These are phyloP conservation scores for Trissoscelio sp. DNA, from an alignment of 2,888 invertebrate species.

Conservation along the genomic window DNA sequence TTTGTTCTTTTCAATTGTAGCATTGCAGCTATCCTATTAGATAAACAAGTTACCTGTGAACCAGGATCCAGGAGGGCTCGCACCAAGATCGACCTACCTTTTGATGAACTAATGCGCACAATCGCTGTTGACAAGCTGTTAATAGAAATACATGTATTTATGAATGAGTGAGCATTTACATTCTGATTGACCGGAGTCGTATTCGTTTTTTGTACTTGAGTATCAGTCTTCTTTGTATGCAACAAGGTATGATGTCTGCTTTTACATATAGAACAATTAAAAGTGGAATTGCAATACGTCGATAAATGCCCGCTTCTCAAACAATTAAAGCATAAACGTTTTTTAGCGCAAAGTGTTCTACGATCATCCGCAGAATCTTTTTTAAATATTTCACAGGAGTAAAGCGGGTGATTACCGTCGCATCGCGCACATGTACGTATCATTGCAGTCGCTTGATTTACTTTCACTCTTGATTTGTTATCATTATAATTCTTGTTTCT, in stretches of 20 bases:
- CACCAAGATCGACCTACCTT: conserved; percentile 3
- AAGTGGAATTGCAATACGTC: conserved; percentile 1
- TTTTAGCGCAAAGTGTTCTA: too few relatives aligned
- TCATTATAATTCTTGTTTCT: too few relatives aligned
- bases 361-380: neutral
- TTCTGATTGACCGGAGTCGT: too few relatives aligned
- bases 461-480: too few relatives aligned
- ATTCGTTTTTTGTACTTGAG: neutral
- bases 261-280: neutral
- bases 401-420: neutral
- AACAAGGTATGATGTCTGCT: neutral
- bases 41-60: conserved; percentile 4
- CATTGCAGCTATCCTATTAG: neutral
- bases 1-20: neutral
- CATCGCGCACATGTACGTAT: neutral
- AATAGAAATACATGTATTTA: too few relatives aligned
- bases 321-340: conserved; percentile 1
- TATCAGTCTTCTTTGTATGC: neutral
- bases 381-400: neutral
- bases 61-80: conserved; percentile 16
- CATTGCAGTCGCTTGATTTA: too few relatives aligned
- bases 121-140: conserved; percentile 3
- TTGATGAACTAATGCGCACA: neutral
- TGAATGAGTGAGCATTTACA: too few relatives aligned
- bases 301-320: neutral